These are phyloP conservation scores for Bombyx mandarina DNA, from an alignment of 1,140 invertebrate species.

Conservation along the genomic window DNA sequence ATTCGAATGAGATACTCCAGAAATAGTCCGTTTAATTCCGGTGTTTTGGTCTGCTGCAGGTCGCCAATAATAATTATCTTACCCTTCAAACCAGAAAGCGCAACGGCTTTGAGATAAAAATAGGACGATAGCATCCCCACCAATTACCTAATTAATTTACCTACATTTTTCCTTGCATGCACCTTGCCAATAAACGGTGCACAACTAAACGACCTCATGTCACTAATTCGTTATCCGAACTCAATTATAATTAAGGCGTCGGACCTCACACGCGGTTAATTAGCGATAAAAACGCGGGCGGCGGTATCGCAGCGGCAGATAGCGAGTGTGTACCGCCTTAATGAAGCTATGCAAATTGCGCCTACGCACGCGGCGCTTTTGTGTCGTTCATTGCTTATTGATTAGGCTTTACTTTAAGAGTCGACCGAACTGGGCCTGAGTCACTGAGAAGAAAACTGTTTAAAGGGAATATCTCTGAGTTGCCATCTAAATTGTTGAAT, in stretches of 20 bases:
- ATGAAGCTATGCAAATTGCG: constrained; percentile 45
- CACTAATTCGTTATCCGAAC: constrained; percentile 22
- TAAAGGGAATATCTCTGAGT: too few species aligned
- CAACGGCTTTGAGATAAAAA: constrained; percentile 3
- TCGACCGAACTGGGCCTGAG: too few species aligned
- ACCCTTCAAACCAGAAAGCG: too few species aligned
- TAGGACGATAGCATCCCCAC: not conserved
- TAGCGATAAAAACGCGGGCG: constrained; percentile 24
- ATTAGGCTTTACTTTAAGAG: not conserved
- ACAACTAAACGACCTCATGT: too few species aligned
- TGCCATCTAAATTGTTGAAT: too few species aligned
- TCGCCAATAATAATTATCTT: too few species aligned
- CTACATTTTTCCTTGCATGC: too few species aligned
- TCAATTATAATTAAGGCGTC: constrained; percentile 36
- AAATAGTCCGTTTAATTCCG: too few species aligned
- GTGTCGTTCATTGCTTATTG: not conserved
- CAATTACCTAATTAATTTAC: constrained; percentile 5
- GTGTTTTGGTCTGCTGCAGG: too few species aligned
- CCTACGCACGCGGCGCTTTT: constrained; percentile 20
- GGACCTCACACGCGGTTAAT: constrained; percentile 45
- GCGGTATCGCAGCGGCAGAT: constrained; percentile 16
- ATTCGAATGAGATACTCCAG: too few species aligned
- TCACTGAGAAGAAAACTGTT: too few species aligned
- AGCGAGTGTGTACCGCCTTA: constrained; percentile 14
- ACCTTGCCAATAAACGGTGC: too few species aligned